Evolutionary conservation across 1,140 invertebrate genomes (phyloP).

Genomic region (Nymphalis io): DNA sequence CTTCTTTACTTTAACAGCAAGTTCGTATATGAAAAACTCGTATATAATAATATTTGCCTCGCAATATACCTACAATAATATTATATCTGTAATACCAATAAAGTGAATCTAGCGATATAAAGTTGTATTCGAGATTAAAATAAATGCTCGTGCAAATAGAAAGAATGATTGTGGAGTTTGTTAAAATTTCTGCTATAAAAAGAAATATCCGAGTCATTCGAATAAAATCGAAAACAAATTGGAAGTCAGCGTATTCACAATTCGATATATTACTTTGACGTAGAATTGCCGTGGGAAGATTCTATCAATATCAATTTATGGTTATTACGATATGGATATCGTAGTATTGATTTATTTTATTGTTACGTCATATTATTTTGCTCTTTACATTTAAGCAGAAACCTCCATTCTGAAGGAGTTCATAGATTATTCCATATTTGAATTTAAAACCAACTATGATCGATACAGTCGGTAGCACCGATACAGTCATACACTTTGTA

Average conservation of each 20-base stretch:
- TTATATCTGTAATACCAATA: too few relatives aligned
- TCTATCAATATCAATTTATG: constrained; percentile 38
- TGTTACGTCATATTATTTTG: constrained; percentile 31
- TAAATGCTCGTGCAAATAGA: not conserved
- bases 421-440: not conserved
- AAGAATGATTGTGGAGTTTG: not conserved
- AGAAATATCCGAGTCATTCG: not conserved
- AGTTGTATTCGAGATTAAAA: too few relatives aligned
- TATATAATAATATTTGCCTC: too few relatives aligned
- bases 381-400: constrained; percentile 1
- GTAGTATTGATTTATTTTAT: constrained; percentile 39
- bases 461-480: too few relatives aligned
- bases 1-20: too few relatives aligned
- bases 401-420: not conserved
- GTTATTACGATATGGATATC: constrained; percentile 39
- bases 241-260: constrained; percentile 2
- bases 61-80: too few relatives aligned
- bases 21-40: too few relatives aligned
- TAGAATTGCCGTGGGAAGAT: constrained; percentile 34
- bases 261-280: constrained; percentile 18
- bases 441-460: too few relatives aligned
- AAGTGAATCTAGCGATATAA: too few relatives aligned
- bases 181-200: constrained; percentile 1
- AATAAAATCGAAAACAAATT: constrained; percentile 4
- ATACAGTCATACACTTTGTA: too few relatives aligned